These are phyloP conservation scores for Peromyscus californicus DNA, from an alignment of 2,113 vertebrate species.

Conservation along the genomic window DNA sequence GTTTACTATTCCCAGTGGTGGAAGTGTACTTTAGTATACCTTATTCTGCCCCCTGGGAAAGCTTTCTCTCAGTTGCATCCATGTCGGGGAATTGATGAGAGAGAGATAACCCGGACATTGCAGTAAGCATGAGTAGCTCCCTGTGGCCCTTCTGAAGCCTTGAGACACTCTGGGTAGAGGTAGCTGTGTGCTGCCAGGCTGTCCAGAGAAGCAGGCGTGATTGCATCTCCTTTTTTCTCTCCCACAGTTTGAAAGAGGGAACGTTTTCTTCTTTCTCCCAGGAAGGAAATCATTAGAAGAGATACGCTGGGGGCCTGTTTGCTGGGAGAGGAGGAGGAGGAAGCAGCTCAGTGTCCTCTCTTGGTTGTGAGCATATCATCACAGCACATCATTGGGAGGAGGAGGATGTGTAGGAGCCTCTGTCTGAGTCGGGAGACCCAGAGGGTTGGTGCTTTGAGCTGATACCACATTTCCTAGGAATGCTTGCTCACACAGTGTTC, in stretches of 20 bases:
- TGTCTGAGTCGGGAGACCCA: not conserved
- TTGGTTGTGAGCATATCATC: not conserved
- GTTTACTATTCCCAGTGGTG: constrained; percentile 54
- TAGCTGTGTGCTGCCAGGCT: not conserved
- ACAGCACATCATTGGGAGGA: not conserved
- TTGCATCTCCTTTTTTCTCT: not conserved
- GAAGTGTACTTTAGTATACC: constrained; percentile 35
- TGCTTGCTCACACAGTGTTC: not conserved
- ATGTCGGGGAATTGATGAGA: not conserved
- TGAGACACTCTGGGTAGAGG: not conserved
- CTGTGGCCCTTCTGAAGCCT: not conserved
- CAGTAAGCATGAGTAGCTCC: not conserved
- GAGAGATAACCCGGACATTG: not conserved
- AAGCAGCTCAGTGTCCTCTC: not conserved
- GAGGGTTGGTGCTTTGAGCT: not conserved
- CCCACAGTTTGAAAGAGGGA: not conserved
- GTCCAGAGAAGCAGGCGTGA: not conserved
- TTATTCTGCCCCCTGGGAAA: constrained; percentile 48
- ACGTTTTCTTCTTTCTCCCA: not conserved
- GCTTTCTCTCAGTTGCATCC: not conserved
- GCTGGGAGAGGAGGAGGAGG: not conserved
- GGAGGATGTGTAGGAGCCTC: not conserved
- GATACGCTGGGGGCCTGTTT: not conserved
- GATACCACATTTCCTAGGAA: not conserved
- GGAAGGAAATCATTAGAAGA: not conserved